A percentile compares a stretch with the other conserved stretches of the same genome.
Evolutionary conservation across 1,140 invertebrate genomes (phyloP).

Genomic region (Hydropsyche tenuis): DNA sequence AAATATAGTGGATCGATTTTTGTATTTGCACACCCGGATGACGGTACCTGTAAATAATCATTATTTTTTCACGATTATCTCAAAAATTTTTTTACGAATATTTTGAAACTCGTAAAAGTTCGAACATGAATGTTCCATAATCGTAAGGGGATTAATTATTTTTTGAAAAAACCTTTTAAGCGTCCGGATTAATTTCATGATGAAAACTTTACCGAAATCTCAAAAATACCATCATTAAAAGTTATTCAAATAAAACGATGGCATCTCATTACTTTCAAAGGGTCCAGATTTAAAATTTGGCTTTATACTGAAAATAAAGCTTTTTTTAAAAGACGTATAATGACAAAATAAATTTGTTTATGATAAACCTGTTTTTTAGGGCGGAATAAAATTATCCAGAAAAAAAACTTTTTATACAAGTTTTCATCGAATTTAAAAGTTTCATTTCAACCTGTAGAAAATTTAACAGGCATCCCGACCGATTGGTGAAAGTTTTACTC

Average conservation of each 20-base stretch:
- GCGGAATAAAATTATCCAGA: not conserved
- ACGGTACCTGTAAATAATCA: not conserved
- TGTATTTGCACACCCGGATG: not conserved
- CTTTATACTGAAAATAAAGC: not conserved
- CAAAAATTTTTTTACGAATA: constrained; percentile 30
- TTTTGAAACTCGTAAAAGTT: constrained; percentile 29
- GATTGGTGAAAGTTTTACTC: constrained; percentile 6
- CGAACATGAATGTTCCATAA: constrained; percentile 48
- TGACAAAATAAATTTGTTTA: not conserved
- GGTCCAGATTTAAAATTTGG: not conserved
- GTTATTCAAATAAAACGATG: constrained; percentile 43
- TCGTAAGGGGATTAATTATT: constrained; percentile 46
- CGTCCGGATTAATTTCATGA: constrained; percentile 42
- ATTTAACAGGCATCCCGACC: not conserved
- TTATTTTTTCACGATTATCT: constrained; percentile 13
- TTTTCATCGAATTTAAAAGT: constrained; percentile 3
- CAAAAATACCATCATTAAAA: constrained; percentile 47
- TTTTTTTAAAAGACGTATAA: not conserved
- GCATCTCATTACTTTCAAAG: constrained; percentile 36
- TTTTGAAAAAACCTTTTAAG: constrained; percentile 37
- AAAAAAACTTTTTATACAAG: not conserved
- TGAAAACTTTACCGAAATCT: constrained; percentile 45
- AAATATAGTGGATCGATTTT: not conserved
- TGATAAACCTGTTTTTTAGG: not conserved
- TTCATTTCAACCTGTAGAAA: not conserved